Conservation (phyloP, 2,113 vertebrate species). For the Ochotona princeps region DNA sequence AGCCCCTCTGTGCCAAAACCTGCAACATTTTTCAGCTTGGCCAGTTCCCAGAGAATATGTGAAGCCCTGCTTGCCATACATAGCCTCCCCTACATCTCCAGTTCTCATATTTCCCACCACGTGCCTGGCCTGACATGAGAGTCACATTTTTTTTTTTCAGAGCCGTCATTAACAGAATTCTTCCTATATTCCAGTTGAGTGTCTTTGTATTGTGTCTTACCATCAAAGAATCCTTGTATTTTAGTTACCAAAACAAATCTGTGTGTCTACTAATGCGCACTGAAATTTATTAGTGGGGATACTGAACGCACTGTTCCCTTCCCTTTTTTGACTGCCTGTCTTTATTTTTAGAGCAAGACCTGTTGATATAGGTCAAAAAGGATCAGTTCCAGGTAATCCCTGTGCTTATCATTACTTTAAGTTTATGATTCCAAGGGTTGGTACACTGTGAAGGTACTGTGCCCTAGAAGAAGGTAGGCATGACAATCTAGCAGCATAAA, state of each 20-base stretch:
- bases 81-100: background rate
- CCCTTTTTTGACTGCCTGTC: background rate
- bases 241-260: constrained; percentile 13
- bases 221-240: background rate
- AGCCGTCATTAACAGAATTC: background rate
- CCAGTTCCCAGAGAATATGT: background rate
- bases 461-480: background rate
- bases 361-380: background rate
- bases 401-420: background rate
- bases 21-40: background rate
- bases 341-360: constrained; percentile 24
- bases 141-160: background rate
- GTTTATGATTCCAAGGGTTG: background rate
- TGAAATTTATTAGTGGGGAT: background rate
- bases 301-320: background rate
- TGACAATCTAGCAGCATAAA: background rate
- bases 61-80: background rate
- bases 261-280: background rate
- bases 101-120: background rate
- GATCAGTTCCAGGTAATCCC: background rate
- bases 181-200: background rate
- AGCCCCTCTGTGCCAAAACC: background rate
- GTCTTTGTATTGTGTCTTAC: background rate
- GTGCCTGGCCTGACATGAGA: background rate
- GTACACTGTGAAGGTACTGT: background rate